phyloP scores from a whole-genome alignment of 2,113 vertebrate genomes.

The Macquaria australasica region DNA sequence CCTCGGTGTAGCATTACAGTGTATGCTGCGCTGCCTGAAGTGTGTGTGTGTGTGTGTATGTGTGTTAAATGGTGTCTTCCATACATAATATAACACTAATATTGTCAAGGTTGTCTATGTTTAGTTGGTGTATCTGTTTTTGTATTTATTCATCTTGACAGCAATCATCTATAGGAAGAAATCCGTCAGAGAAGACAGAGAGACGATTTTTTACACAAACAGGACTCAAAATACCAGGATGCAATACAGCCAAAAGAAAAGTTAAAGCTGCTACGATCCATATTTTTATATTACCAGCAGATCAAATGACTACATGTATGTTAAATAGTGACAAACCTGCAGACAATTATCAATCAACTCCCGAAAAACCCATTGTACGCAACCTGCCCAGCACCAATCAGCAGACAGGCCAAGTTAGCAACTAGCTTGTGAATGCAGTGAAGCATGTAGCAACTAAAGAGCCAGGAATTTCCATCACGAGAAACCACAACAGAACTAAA shows the following conservation, averaged over 20 bases:
- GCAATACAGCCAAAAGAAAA: not conserved
- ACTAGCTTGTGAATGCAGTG: not conserved
- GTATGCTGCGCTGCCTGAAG: slow-evolving; percentile 11
- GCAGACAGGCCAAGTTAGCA: not conserved
- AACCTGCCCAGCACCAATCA: not conserved
- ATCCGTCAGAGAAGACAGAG: not conserved
- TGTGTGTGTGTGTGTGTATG: slow-evolving; percentile 6
- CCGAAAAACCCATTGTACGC: not conserved
- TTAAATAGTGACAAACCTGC: too few relatives aligned
- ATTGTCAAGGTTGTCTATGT: slow-evolving; percentile 4
- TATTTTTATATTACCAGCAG: too few relatives aligned
- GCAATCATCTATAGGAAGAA: not conserved
- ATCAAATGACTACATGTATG: too few relatives aligned
- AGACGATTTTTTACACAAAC: not conserved
- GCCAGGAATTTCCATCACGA: not conserved
- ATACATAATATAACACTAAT: not conserved
- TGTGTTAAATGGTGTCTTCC: slow-evolving; percentile 24
- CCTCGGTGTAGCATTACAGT: slow-evolving; percentile 10
- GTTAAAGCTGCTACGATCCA: not conserved
- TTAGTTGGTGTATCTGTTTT: not conserved
- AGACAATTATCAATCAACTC: too few relatives aligned
- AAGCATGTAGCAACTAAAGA: not conserved
- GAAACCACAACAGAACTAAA: not conserved
- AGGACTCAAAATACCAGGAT: not conserved
- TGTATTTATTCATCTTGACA: not conserved